phyloP scores from a whole-genome alignment of 2,113 vertebrate species.

The Calyptommatus sinebrachiatus region DNA sequence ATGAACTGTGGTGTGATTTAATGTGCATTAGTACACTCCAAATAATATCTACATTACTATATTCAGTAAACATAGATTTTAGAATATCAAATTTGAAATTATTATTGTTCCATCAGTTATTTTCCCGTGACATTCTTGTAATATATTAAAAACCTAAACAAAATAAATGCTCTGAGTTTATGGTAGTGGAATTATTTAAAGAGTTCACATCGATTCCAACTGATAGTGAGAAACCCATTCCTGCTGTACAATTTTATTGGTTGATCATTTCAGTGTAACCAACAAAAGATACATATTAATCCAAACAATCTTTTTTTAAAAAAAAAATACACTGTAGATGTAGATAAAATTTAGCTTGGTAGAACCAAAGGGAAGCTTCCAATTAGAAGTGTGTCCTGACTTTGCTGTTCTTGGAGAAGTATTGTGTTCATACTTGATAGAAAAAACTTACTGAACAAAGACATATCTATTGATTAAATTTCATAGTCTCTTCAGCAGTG shows the following conservation, averaged over 20 bases:
- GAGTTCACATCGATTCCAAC: not conserved
- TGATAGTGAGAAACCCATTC: not conserved
- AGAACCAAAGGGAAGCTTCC: no score
- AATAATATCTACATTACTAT: not conserved
- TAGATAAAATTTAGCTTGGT: no score
- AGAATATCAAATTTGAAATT: not conserved
- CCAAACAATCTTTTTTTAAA: no score
- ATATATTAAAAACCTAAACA: not conserved
- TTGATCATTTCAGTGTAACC: not conserved
- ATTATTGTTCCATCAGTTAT: not conserved
- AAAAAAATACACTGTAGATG: no score
- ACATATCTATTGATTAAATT: not conserved
- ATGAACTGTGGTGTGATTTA: not conserved
- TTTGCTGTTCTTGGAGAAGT: no score
- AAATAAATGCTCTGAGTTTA: not conserved
- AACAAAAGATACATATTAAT: not conserved
- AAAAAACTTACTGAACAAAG: no score
- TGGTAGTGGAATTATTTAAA: not conserved
- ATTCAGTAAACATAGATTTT: not conserved
- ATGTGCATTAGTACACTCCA: not conserved
- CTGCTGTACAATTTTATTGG: not conserved
- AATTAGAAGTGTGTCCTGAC: no score
- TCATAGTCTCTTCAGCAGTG: no score
- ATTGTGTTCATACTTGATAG: no score
- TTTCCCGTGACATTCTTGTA: not conserved